Evolutionary conservation across 2,113 vertebrate genomes (phyloP).

Genomic region (Dunckerocampus dactyliophorus): DNA sequence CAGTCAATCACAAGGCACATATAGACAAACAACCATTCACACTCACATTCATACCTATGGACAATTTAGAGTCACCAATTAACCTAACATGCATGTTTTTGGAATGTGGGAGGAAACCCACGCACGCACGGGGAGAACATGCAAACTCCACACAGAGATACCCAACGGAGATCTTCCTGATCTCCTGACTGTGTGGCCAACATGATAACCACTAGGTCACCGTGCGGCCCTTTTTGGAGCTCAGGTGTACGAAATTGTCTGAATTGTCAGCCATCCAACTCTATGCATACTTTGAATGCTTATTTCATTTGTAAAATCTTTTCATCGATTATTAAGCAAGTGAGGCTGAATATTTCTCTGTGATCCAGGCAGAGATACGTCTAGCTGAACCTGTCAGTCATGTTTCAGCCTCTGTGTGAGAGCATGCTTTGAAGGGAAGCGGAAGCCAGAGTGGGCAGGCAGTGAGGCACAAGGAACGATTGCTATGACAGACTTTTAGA

Average conservation of each 20-base stretch:
- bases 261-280: conserved; percentile 11
- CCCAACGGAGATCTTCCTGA: no score
- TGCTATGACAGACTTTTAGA: conserved; percentile 11
- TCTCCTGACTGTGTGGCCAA: no score
- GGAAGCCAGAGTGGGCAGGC: conserved; percentile 25
- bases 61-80: no score
- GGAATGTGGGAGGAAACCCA: no score
- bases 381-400: conserved; percentile 33
- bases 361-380: conserved; percentile 37
- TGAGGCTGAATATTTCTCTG: conserved; percentile 40
- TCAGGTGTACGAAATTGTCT: conserved; percentile 17
- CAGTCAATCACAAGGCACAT: no score
- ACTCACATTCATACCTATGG: no score
- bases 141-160: no score
- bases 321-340: conserved; percentile 42
- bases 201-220: no score
- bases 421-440: conserved; percentile 29
- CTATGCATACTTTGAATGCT: conserved; percentile 26
- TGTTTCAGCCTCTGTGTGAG: conserved; percentile 23
- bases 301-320: conserved; percentile 16
- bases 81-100: no score
- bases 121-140: no score
- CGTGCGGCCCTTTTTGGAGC: conserved; percentile 8
- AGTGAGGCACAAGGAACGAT: conserved; percentile 18
- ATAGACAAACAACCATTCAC: no score